A percentile compares a stretch with the other conserved stretches of the same genome.
These are phyloP conservation scores for Agapornis canus DNA, from an alignment of 2,797 vertebrate genomes.

Conservation along the genomic window DNA sequence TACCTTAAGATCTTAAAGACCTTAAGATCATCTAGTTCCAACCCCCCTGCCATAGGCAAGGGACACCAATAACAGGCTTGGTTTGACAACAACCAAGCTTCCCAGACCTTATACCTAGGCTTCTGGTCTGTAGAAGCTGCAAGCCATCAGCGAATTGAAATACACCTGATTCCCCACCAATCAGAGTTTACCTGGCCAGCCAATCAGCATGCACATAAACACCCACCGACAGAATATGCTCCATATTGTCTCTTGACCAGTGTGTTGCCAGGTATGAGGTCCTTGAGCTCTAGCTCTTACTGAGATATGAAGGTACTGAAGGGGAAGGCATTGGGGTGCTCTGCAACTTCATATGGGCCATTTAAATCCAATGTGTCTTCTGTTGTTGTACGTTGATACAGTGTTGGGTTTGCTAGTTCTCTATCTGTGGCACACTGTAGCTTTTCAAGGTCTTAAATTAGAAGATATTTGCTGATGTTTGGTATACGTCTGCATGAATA, in stretches of 20 bases:
- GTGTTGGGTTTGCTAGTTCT: background rate
- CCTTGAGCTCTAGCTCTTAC: background rate
- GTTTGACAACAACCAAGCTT: background rate
- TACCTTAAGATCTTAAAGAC: too few species aligned
- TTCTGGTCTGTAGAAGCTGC: background rate
- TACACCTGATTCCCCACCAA: background rate
- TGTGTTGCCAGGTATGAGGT: fast-evolving
- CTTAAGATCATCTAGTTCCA: too few species aligned
- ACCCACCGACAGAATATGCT: background rate
- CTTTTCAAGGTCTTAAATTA: background rate
- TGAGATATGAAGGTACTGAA: background rate
- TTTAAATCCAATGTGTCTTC: fast-evolving
- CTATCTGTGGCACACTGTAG: fast-evolving
- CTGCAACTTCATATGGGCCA: fast-evolving
- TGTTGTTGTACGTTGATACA: background rate
- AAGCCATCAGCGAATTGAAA: background rate
- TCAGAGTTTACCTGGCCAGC: background rate
- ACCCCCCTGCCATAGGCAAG: too few species aligned
- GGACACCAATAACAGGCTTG: background rate
- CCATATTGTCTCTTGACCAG: fast-evolving
- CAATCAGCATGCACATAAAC: background rate
- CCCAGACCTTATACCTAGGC: background rate
- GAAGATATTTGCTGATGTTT: background rate
- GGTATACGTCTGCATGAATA: too few species aligned
- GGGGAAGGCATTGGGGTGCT: background rate